Base-by-base conservation (phyloP, 35 echinoderm and acorn worm species). In the Holothuria glaberrima region DNA sequence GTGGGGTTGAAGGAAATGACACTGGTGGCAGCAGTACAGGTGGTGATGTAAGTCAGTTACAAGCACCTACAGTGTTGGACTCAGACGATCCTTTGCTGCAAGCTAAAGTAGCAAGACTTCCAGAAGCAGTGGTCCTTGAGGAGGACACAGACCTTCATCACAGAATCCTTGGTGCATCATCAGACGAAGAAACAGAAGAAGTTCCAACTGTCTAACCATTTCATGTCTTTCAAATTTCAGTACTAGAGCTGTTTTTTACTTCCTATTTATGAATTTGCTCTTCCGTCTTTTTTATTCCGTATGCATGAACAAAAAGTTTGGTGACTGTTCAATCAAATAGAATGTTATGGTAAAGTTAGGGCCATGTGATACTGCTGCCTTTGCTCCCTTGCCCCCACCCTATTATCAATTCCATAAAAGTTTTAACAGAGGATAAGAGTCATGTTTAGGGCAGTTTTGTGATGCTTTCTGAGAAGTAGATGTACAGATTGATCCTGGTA, bases 171-270 rank as follows among this genome's bases (percentile, higher is more conserved):
- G 33, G 21, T 61, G 80, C 21, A 32, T 63, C 59, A 6, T 46
- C 30, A 10, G 80, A 84, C 3, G 66, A 33, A 20, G 80, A 84
- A 36, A 41, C 27, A 36, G 80, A 84, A 63, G 80, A 84, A 84
- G 16, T 26, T 13, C 54, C n/a, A 6, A 84, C 80, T 9, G 80
- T 84, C 54, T 84, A 84, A 61, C 30, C 30, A 58, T 56, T 82
- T 18, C 79, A 17, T 29, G 80, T 84, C 80, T 84, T 84, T 84
- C 80, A 84, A 61, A 16, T 33, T 84, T 84, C 80, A 84, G 80
- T 84, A 84, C 80, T 84, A 63, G 80, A 84, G 80, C 80, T 61
- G 14, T 84, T 84, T 84, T 82, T 84, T 84, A 32, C 56, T 84
- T 61, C 52, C 57, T 84, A 84, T 84, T 84, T 84, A 84, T 84